Evolutionary conservation across 2,113 vertebrate genomes (phyloP), one percentile per base, ranked within the genome.

Genomic region (Bombycilla garrulus): DNA sequence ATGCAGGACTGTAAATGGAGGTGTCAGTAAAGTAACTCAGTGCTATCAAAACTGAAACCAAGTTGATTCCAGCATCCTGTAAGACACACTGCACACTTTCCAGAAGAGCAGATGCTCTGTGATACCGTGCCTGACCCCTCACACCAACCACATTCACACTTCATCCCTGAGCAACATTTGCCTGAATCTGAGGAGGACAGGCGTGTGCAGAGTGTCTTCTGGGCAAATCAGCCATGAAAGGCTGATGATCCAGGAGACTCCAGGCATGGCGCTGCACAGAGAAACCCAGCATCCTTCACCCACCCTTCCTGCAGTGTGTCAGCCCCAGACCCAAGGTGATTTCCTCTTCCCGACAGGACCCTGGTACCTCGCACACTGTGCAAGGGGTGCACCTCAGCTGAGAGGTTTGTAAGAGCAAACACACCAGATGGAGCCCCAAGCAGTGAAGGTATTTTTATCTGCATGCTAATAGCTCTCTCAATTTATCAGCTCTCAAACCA

Each of bases 141-240:
- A 61, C 51, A 60, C 28, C 26, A 76, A 20, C 23, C 45, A 65
- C 47, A 54, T 26, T 33, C 76, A 12, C 6, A 3, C 21, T 53
- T 74, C 44, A 80, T 29, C 47, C 28, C n/a, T 25, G 31, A 0
- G 0, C 50, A 65, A 29, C 21, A 5, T 44, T 9, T 69, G 5
- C 22, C 33, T 15, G 42, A 58, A 54, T 21, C 35, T 1, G 4
- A 9, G 0, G 5, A 1, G 5, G 9, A 13, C 38, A 74, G 16
- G 28, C 0, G 0, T 0, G 3, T 7, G 7, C 28, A 16, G 17
- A 40, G 38, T 9, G 73, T 36, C 23, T n/a, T 51, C 79, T 12
- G 7, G 36, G 57, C n/a, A 56, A 66, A 54, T 28, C 42, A 65
- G 65, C 77, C 48, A 38, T 0, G 3, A 45, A 72, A 69, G 47